Evolutionary conservation across 2,797 vertebrate genomes (phyloP), one percentile per base, ranked within the genome.

Genomic region (Acanthurus leucopareius): DNA sequence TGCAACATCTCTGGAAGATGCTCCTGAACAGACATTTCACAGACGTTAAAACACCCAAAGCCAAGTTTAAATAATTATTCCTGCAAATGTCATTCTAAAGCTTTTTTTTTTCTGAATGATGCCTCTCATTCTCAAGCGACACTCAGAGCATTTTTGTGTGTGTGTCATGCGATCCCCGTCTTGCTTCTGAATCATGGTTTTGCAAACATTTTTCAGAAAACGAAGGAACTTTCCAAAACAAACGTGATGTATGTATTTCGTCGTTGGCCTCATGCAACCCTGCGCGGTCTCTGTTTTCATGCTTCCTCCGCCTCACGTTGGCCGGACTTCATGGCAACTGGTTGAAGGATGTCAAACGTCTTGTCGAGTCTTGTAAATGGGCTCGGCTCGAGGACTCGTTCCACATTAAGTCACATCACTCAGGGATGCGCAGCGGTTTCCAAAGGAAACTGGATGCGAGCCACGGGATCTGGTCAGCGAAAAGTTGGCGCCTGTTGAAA

Each of bases 381-480:
- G 28, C 25, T 32, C 19, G 28, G 59, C 40, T 42, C 15, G 0
- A 8, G 14, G 13, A 28, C 52, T 35, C 47, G 51, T 69, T 89
- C 69, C 80, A 49, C 69, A 73, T 77, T 56, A 66, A 72, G 56
- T 69, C 80, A 71, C 78, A 80, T 84, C 65, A 74, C 28, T 32
- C 28, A 32, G 28, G 48, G 78, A 80, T 56, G 28, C 22, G 7
- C 66, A 10, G 6, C 17, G 16, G 63, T 65, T 84, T n/a, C n/a
- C 68, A 80, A 20, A 79, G 80, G 73, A 79, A 83, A 57, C 73
- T 87, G 83, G 82, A 85, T 69, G 19, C 0, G 22, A 74, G 80
- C 87, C 83, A 76, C 70, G 65, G 83, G 83, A 73, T 89, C 83
- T 86, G 83, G 75, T 60, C 68, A 35, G 49, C 63, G 44, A 80